Conservation (phyloP, 2,888 invertebrate genomes). For the Vesta saturnalis region DNA sequence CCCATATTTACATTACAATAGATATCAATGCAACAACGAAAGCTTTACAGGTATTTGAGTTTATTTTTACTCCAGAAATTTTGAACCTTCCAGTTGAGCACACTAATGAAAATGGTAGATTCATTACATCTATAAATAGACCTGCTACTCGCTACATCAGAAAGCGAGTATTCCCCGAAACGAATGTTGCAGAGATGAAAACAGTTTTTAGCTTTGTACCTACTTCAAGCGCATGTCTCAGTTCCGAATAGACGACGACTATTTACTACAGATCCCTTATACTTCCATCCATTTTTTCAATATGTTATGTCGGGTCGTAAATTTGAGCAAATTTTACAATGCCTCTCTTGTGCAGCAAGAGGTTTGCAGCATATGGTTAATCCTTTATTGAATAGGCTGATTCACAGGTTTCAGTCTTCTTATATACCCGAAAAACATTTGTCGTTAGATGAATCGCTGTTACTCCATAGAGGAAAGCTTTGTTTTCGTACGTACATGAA, state of each 20-base stretch:
- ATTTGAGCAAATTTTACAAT: too few relatives aligned
- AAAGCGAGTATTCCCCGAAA: background rate
- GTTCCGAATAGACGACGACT: background rate
- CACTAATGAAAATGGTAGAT: background rate
- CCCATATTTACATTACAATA: background rate
- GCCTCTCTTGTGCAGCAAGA: background rate
- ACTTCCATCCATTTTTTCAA: background rate
- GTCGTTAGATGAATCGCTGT: background rate
- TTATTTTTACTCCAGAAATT: too few relatives aligned
- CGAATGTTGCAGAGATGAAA: too few relatives aligned
- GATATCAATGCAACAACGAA: too few relatives aligned
- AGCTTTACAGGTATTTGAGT: too few relatives aligned
- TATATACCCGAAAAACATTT: background rate
- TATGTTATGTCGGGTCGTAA: background rate
- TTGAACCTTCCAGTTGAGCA: too few relatives aligned
- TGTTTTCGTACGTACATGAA: background rate
- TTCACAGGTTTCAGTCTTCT: background rate
- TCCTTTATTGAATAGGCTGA: background rate
- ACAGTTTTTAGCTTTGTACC: background rate
- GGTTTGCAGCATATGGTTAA: background rate
- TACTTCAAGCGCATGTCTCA: background rate
- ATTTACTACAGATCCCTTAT: background rate
- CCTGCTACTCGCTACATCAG: background rate
- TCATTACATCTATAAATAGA: background rate
- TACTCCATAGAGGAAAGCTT: background rate